Evolutionary conservation across 1,140 invertebrate species (phyloP), one percentile per base, ranked within the genome.

Genomic region (Musca domestica): DNA sequence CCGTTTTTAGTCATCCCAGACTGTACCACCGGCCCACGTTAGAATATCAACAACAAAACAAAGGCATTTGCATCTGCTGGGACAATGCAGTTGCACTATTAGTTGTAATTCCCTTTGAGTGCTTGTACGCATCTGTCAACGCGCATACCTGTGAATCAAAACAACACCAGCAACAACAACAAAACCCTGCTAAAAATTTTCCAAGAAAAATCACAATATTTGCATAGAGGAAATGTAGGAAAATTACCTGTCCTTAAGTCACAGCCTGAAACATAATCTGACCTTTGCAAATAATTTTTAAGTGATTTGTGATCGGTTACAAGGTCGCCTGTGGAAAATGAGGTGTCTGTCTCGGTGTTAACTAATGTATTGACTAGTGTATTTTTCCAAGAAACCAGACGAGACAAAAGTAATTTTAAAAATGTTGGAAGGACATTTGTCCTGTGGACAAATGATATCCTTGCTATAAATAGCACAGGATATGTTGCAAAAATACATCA

Each of bases 101-200:
- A 41, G 56, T 61, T 61, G 27, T 41, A 41, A 17, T 61, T 34
- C 12, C n/a, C 10, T 19, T 56, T 23, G 25, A 25, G 51, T 54
- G 34, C 6, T 14, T 20, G 22, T 56, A 56, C 52, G 15, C 34
- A 41, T 61, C 4, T 17, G 12, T 14, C 27, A 41, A 61, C 34
- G 27, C 56, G 27, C 54, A 41, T 61, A 61, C 56, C 56, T 61
- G 56, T 3, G 20, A 25, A 34, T 41, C 25, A 61, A 61, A 61
- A 51, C n/a, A 19, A 51, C 48, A 51, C 19, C 48, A 51, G 20
- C 48, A 51, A 19, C 4, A 51, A 19, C 15, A 51, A 20, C n/a
- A 20, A 22, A 5, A 22, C 4, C 6, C 17, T n/a, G 48, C 19
- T 51, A 51, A 4, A 41, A 5, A 41, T 7, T 41, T 41, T 41